These are phyloP conservation scores for Orbicella faveolata DNA, from an alignment of 64 coral and sea anemone genomes.

Conservation along the genomic window DNA sequence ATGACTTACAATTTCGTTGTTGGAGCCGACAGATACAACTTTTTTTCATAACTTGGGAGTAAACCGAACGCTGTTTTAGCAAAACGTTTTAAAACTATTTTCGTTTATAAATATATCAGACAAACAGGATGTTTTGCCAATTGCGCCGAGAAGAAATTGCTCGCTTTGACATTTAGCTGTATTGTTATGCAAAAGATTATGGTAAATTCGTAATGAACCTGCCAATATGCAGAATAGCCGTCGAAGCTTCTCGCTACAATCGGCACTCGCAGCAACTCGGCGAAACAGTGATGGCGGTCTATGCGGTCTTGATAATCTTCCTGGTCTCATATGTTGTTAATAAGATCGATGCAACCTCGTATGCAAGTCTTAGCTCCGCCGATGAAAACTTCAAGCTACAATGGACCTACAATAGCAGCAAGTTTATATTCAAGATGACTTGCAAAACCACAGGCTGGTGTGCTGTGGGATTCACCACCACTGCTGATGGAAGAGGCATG, in stretches of 20 bases:
- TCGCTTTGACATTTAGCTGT: too few species aligned
- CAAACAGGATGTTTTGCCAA: neutral
- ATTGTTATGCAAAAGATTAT: too few species aligned
- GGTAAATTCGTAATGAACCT: too few species aligned
- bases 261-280: neutral
- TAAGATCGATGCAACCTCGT: neutral
- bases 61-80: too few species aligned
- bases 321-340: neutral
- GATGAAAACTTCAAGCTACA: neutral
- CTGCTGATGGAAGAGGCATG: conserved; percentile 14
- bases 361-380: neutral
- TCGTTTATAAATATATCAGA: too few species aligned
- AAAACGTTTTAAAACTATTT: too few species aligned
- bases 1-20: too few species aligned
- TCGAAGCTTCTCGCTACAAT: neutral
- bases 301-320: neutral
- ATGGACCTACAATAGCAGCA: neutral
- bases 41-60: too few species aligned
- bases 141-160: too few species aligned
- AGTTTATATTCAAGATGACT: conserved; percentile 12
- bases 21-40: too few species aligned
- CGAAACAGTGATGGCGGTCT: neutral
- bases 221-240: too few species aligned
- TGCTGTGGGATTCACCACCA: conserved; percentile 2
- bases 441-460: conserved; percentile 26